Percentiles rank a stretch among this genome's conserved stretches.
phyloP scores from a whole-genome alignment of 2,797 vertebrate species.

The Semaprochilodus insignis region DNA sequence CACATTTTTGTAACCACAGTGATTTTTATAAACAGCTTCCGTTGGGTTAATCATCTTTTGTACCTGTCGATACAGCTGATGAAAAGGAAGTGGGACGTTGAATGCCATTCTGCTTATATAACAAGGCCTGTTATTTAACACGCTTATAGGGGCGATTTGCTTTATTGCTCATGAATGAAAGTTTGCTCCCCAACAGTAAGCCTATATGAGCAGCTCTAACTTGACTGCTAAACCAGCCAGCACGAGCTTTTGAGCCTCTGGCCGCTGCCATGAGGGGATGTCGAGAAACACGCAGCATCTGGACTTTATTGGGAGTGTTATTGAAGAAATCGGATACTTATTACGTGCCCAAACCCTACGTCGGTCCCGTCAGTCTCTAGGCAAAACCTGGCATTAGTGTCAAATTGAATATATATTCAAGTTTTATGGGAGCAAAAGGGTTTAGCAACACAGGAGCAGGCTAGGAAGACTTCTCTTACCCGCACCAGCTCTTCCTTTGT shows the following conservation, averaged over 20 bases:
- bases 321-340: conserved; percentile 51
- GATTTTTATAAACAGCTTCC: background rate
- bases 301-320: conserved; percentile 51
- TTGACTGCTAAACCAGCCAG: conserved; percentile 18
- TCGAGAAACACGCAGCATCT: conserved; percentile 45
- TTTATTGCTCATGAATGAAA: conserved; percentile 9
- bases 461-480: conserved; percentile 56
- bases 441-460: conserved; percentile 8
- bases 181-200: background rate
- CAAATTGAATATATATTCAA: conserved; percentile 51
- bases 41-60: background rate
- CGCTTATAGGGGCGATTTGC: background rate
- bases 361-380: conserved; percentile 21
- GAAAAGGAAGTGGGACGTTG: background rate
- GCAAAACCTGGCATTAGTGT: conserved; percentile 55
- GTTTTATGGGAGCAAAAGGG: conserved; percentile 33
- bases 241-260: conserved; percentile 22
- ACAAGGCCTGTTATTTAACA: background rate
- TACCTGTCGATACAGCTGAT: background rate
- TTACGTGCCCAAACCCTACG: conserved; percentile 42
- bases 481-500: conserved; percentile 15
- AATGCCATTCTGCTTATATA: background rate
- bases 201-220: conserved; percentile 1
- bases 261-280: conserved; percentile 27
- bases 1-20: background rate